Evolutionary conservation across 1,140 invertebrate species (phyloP), one percentile per base, ranked within the genome.

Genomic region (Zaprionus lachaisei): DNA sequence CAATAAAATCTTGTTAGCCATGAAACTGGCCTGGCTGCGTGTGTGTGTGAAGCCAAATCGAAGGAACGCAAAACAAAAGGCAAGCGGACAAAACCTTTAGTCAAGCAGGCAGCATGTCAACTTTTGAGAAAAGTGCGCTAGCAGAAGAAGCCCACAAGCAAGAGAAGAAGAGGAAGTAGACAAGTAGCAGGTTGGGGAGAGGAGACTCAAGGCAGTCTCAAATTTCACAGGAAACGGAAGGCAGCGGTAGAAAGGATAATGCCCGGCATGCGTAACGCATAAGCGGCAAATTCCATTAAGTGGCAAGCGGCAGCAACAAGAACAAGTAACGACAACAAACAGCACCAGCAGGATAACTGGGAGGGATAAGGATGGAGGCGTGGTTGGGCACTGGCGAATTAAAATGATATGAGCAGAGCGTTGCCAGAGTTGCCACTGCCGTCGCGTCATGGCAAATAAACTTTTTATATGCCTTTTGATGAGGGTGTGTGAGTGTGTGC

Each of bases 271-370:
- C 85, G 85, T 83, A 85, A 90, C 85, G 85, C 85, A 90, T 90
- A 90, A 90, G 85, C 85, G 81, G 79, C 85, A 90, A 85, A 90
- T 90, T 90, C 85, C 85, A 90, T 90, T 90, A 90, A 90, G 85
- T 90, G 85, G 70, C 85, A 90, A 58, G 37, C 85, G 74, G 51
- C 83, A 83, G 41, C 49, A 77, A 44, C 66, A 63, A 61, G 51
- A 63, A 47, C 61, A 60, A 80, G 31, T 73, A 75, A 11, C 20
- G 22, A 51, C 44, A 47, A 67, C 69, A 44, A 62, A 14, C 55
- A 65, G 54, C 26, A 55, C 66, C 37, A 64, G 56, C 47, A 54
- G 56, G 38, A 47, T 54, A 57, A 51, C 61, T 49, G n/a, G 51
- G 34, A 31, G 31, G 41, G 57, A 28, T 71, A 26, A 41, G 41